These are phyloP conservation scores for Agrypnus murinus DNA, from an alignment of 2,888 invertebrate species.

Conservation along the genomic window DNA sequence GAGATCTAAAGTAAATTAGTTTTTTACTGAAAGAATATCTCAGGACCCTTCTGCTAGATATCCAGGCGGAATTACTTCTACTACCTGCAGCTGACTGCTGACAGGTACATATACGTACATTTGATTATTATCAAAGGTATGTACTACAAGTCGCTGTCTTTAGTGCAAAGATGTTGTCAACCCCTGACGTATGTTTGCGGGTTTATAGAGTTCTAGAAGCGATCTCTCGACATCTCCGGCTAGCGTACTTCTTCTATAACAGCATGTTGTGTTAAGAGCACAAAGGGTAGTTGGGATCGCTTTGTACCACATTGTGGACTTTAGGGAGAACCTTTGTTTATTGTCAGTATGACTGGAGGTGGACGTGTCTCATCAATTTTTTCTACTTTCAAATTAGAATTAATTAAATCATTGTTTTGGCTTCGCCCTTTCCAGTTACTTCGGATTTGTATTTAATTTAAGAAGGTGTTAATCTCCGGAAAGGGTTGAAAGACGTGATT, in stretches of 20 bases:
- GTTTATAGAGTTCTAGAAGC: conserved; percentile 54
- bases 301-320: conserved; percentile 53
- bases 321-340: conserved; percentile 52
- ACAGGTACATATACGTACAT: conserved; percentile 35
- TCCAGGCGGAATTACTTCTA: not conserved
- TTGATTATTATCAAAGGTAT: conserved; percentile 41
- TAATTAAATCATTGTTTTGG: not conserved
- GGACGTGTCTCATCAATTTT: conserved; percentile 6
- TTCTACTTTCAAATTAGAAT: not conserved
- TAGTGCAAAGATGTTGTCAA: conserved; percentile 47
- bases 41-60: too few species aligned
- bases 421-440: not conserved
- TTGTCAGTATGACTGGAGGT: conserved; percentile 54
- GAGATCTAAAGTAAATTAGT: too few species aligned
- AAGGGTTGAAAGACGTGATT: not conserved
- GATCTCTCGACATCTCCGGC: conserved; percentile 54
- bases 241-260: conserved; percentile 53
- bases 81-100: conserved; percentile 29
- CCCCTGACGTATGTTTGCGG: conserved; percentile 46
- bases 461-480: too few species aligned
- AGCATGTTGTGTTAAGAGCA: conserved; percentile 55
- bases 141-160: conserved; percentile 29
- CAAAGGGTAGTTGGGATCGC: conserved; percentile 57
- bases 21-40: too few species aligned
- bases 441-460: too few species aligned